Percentiles rank a stretch among this genome's conserved stretches.
Conservation (phyloP, 2,113 vertebrate species). For the Edolisoma coerulescens region DNA sequence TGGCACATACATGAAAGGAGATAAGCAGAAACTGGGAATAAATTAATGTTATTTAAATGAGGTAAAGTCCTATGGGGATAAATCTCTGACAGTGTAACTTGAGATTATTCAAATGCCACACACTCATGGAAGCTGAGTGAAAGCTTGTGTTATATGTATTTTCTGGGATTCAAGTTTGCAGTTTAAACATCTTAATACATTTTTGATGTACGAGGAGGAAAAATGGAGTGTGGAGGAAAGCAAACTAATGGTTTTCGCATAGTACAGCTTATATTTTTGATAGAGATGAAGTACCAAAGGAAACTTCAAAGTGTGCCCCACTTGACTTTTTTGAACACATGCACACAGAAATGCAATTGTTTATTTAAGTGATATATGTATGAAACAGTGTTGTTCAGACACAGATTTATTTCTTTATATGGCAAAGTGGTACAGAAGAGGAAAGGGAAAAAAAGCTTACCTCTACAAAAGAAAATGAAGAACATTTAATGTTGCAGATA, state of each 20-base stretch:
- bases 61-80: not conserved
- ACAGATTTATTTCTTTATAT: not conserved
- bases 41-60: not conserved
- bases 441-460: not conserved
- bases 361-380: not conserved
- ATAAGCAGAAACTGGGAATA: not conserved
- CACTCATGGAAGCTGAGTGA: not conserved
- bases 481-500: not conserved
- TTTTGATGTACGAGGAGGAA: not conserved
- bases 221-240: not conserved
- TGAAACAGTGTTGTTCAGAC: not conserved
- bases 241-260: not conserved
- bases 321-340: not conserved
- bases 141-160: not conserved
- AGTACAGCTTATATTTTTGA: not conserved
- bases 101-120: not conserved
- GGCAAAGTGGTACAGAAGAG: not conserved
- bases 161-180: not conserved
- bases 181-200: not conserved
- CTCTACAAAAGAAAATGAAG: not conserved
- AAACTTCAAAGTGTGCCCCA: not conserved
- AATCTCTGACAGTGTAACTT: not conserved
- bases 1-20: not conserved
- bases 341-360: rapidly evolving
- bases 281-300: not conserved